phyloP scores from a whole-genome alignment of 2,113 vertebrate species.

The Lates calcarifer region DNA sequence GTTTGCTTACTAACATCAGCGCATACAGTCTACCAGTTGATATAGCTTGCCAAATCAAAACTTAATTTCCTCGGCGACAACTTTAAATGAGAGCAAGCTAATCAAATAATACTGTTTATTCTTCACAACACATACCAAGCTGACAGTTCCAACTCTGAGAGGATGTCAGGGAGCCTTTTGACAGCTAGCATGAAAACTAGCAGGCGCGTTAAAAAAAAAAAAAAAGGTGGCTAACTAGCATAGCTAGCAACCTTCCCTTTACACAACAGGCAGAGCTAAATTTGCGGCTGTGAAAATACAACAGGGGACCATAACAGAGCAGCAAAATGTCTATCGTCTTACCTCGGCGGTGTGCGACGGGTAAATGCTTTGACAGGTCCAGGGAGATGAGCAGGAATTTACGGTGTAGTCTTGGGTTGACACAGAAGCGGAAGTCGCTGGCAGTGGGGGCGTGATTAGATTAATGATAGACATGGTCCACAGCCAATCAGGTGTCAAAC shows the following conservation, averaged over 20 bases:
- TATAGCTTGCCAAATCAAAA: neutral
- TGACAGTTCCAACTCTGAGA: constrained; percentile 21
- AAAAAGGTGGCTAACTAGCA: constrained; percentile 50
- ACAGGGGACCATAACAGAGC: neutral
- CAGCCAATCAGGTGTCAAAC: constrained; percentile 66
- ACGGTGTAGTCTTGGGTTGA: constrained; percentile 66
- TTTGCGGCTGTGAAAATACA: neutral
- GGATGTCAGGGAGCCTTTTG: constrained; percentile 44
- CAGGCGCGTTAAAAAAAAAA: constrained; percentile 48
- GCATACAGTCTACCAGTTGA: neutral
- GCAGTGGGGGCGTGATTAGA: constrained; percentile 52
- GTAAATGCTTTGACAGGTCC: constrained; percentile 41
- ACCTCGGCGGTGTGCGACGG: constrained; percentile 45
- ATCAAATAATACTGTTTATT: neutral
- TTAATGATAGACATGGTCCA: constrained; percentile 6
- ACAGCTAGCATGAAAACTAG: constrained; percentile 69
- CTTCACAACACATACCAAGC: neutral
- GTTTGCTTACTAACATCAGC: constrained; percentile 35
- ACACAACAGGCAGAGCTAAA: neutral
- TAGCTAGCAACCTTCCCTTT: constrained; percentile 20
- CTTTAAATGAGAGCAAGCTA: neutral
- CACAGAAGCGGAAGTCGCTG: constrained; percentile 83
- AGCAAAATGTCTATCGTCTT: constrained; percentile 1
- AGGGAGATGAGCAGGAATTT: constrained; percentile 49
- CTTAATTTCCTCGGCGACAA: neutral